Percentiles rank a stretch among this genome's conserved stretches.
phyloP scores from a whole-genome alignment of 2,113 vertebrate genomes.

The Python bivittatus region DNA sequence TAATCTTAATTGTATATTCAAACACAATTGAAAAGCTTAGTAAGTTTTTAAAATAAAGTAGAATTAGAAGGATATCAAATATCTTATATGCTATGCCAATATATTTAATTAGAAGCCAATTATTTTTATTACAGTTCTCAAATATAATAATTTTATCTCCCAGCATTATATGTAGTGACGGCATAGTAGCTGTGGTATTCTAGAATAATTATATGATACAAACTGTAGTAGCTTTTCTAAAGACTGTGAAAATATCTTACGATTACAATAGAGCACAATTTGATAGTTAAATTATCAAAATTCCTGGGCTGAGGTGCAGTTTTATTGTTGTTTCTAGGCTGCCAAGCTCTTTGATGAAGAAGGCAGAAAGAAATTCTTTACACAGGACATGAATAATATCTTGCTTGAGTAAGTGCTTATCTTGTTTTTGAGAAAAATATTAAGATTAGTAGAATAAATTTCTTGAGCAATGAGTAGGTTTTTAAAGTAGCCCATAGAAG shows the following conservation, averaged over 20 bases:
- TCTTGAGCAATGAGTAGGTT: background rate
- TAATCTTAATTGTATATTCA: background rate
- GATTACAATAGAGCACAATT: slow-evolving; percentile 10
- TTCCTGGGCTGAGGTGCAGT: slow-evolving; percentile 7
- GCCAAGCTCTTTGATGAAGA: slow-evolving; percentile 96
- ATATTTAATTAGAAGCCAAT: background rate
- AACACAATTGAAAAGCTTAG: background rate
- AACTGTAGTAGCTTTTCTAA: background rate
- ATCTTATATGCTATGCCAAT: background rate
- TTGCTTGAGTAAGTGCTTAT: slow-evolving; percentile 92
- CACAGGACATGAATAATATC: slow-evolving; percentile 99
- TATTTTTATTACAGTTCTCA: background rate
- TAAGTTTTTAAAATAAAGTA: background rate
- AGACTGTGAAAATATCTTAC: background rate
- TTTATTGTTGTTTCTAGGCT: slow-evolving; percentile 77
- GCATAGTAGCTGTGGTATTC: background rate
- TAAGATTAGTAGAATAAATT: slow-evolving; percentile 45
- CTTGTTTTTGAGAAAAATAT: slow-evolving; percentile 57
- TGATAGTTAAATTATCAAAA: background rate
- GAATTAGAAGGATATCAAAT: background rate
- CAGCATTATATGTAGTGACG: background rate
- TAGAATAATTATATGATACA: background rate
- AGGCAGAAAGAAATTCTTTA: slow-evolving; percentile 99
- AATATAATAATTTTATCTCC: background rate
- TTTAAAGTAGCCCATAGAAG: background rate